phyloP scores from a whole-genome alignment of 2,888 invertebrate genomes.

The Stegophylla sp. region DNA sequence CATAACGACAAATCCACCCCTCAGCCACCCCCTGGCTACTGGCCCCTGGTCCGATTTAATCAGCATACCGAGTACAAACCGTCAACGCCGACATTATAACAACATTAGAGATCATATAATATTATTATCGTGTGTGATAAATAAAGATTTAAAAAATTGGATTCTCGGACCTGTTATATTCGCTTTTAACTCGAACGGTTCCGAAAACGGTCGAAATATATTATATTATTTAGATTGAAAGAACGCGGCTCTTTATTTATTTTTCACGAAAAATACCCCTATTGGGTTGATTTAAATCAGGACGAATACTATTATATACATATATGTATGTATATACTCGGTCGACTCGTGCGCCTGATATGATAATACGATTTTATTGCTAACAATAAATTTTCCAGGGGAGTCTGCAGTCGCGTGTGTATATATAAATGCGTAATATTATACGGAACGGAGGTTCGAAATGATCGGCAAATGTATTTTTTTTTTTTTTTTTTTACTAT shows the following conservation, averaged over 20 bases:
- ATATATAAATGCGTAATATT: no score
- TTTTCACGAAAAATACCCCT: background rate
- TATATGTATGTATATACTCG: background rate
- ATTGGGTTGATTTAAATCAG: background rate
- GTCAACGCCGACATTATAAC: no score
- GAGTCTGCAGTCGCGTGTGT: background rate
- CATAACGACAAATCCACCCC: no score
- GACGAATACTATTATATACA: no score
- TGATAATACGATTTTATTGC: slow-evolving; percentile 35
- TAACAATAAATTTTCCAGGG: background rate
- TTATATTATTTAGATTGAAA: slow-evolving; percentile 8
- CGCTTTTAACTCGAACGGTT: background rate
- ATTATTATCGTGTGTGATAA: no score
- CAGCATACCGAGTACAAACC: no score
- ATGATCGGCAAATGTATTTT: slow-evolving; percentile 18
- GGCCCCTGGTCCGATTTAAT: no score
- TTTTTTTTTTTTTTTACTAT: background rate
- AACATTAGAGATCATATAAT: no score
- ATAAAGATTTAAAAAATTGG: no score
- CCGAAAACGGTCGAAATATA: background rate
- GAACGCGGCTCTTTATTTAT: background rate
- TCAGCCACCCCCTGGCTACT: no score
- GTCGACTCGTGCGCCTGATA: background rate
- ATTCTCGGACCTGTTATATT: no score
- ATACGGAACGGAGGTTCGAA: background rate